Conservation (phyloP, 2,888 invertebrate species). For the Pelosia muscerda region DNA sequence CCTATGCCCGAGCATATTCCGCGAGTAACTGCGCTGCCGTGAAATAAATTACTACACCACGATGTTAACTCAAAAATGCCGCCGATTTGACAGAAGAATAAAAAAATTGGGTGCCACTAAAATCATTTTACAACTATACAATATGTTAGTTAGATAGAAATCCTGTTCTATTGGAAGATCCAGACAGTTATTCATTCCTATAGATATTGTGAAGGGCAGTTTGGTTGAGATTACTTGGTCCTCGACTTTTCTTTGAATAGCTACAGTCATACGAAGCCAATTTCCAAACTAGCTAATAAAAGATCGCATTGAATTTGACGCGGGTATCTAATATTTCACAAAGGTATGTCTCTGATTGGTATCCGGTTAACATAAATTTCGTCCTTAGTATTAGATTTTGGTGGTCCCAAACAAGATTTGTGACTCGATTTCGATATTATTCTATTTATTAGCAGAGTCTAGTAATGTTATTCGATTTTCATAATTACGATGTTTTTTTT, state of each 20-base stretch:
- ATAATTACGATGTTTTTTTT: conserved; percentile 14
- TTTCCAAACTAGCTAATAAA: conserved; percentile 53
- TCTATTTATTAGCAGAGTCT: conserved; percentile 44
- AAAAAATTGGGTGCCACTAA: too few relatives aligned
- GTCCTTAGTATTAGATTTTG: conserved; percentile 49
- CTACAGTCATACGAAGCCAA: conserved; percentile 40
- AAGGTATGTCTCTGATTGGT: conserved; percentile 59
- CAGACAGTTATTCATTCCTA: not conserved
- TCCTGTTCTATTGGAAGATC: not conserved
- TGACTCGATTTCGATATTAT: conserved; percentile 48
- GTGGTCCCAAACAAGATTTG: conserved; percentile 55
- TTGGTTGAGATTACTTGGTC: not conserved
- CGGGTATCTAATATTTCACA: conserved; percentile 57
- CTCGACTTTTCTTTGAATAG: conserved; percentile 15
- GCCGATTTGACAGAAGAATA: too few relatives aligned
- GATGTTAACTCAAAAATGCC: too few relatives aligned
- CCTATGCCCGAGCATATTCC: too few relatives aligned
- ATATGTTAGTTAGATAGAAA: too few relatives aligned
- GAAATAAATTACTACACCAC: too few relatives aligned
- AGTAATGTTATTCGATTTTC: conserved; percentile 47
- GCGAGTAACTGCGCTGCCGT: too few relatives aligned
- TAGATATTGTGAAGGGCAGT: not conserved
- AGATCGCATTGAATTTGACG: conserved; percentile 51
- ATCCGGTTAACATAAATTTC: conserved; percentile 61
- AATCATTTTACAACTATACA: too few relatives aligned